phyloP scores from a whole-genome alignment of 2,113 vertebrate genomes.

The Oryzias curvinotus region DNA sequence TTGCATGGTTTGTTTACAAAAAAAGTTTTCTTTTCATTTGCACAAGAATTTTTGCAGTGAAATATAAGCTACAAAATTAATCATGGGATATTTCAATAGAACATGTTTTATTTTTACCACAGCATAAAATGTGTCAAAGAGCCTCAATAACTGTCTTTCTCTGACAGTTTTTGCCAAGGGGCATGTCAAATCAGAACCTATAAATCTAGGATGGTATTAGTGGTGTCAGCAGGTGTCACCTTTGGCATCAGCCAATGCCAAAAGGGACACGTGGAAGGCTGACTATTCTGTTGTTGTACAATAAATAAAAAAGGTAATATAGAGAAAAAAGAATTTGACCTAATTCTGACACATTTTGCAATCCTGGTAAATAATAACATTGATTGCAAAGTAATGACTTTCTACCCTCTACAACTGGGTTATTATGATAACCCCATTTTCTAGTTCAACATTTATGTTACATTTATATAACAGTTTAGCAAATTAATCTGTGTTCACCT shows the following conservation, averaged over 20 bases:
- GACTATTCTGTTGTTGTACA: constrained; percentile 13
- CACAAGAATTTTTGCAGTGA: not conserved
- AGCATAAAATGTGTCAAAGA: not conserved
- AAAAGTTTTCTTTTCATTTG: not conserved
- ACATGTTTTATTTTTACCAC: constrained; percentile 1
- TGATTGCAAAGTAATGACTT: too few species aligned
- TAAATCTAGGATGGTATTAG: constrained; percentile 21
- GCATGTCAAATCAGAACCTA: constrained; percentile 38
- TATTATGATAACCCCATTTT: too few species aligned
- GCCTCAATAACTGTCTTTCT: constrained; percentile 3
- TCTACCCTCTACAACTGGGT: too few species aligned
- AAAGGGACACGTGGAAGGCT: constrained; percentile 22
- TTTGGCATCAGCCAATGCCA: constrained; percentile 39
- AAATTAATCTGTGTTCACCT: too few species aligned
- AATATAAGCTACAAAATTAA: constrained; percentile 1
- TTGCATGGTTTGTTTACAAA: not conserved
- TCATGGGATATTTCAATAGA: not conserved
- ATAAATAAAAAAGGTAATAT: constrained; percentile 8
- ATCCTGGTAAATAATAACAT: too few species aligned
- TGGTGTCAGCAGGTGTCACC: constrained; percentile 35
- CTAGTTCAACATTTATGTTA: too few species aligned
- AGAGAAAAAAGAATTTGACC: constrained; percentile 1
- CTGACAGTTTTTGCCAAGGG: constrained; percentile 25
- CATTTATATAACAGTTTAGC: too few species aligned
- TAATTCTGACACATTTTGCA: not conserved